Evolutionary conservation across 2,888 invertebrate genomes (phyloP).

Genomic region (Caradrina clavipalpis): DNA sequence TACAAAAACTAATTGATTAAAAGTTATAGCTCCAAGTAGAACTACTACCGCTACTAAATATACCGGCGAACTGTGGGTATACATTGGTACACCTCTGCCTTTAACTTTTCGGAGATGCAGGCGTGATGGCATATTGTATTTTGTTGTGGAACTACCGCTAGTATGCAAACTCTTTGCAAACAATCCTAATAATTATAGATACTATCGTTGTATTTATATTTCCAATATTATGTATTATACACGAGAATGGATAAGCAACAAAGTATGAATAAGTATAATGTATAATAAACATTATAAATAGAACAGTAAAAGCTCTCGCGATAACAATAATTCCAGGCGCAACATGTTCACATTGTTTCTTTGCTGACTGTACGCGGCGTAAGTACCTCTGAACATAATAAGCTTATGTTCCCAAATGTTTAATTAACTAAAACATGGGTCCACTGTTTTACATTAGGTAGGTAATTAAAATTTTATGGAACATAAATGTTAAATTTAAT

Average conservation of each 20-base stretch:
- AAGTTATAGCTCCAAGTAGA: background rate
- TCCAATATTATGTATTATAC: background rate
- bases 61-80: too few relatives aligned
- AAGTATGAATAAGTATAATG: background rate
- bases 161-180: background rate
- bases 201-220: background rate
- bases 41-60: too few relatives aligned
- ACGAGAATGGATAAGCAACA: background rate
- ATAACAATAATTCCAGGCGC: background rate
- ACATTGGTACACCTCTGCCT: too few relatives aligned
- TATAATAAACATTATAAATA: background rate
- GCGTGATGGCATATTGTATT: too few relatives aligned
- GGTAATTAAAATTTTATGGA: conserved; percentile 33
- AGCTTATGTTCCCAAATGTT: conserved; percentile 35
- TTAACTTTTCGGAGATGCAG: too few relatives aligned
- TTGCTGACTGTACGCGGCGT: background rate
- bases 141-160: background rate
- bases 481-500: conserved; percentile 23
- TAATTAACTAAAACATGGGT: conserved; percentile 42
- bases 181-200: too few relatives aligned
- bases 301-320: background rate
- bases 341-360: background rate
- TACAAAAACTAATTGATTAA: background rate
- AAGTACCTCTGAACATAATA: background rate
- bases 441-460: conserved; percentile 22